These are phyloP conservation scores for Calypte anna DNA, from an alignment of 2,113 vertebrate species.

Conservation along the genomic window DNA sequence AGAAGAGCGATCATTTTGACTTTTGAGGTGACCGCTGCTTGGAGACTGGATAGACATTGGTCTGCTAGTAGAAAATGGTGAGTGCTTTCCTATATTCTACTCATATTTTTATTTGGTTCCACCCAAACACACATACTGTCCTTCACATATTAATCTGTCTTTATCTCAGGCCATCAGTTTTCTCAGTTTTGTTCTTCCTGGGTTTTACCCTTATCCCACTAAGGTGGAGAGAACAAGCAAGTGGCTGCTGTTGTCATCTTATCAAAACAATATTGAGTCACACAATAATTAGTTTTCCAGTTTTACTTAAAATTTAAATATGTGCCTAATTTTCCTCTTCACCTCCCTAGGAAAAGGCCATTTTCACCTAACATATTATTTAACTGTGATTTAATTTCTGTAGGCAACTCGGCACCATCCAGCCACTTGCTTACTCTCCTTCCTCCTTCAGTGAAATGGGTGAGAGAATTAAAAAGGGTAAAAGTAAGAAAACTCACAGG, in stretches of 20 bases:
- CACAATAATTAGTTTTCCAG: not conserved
- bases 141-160: not conserved
- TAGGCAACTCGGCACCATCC: too few species aligned
- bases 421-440: too few species aligned
- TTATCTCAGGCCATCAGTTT: not conserved
- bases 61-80: not conserved
- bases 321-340: too few species aligned
- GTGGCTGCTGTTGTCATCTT: rapidly evolving
- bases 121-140: not conserved
- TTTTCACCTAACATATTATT: too few species aligned
- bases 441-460: too few species aligned
- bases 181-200: not conserved
- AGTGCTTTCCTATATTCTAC: not conserved
- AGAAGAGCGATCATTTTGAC: rapidly evolving
- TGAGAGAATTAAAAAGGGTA: not conserved
- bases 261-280: not conserved
- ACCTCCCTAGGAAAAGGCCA: too few species aligned
- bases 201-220: rapidly evolving
- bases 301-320: too few species aligned
- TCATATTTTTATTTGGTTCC: not conserved
- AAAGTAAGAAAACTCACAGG: not conserved
- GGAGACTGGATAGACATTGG: rapidly evolving
- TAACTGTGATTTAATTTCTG: too few species aligned
- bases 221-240: rapidly evolving
- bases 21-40: not conserved